These are phyloP conservation scores for Eretmocerus hayati DNA, from an alignment of 2,888 invertebrate genomes.

Conservation along the genomic window DNA sequence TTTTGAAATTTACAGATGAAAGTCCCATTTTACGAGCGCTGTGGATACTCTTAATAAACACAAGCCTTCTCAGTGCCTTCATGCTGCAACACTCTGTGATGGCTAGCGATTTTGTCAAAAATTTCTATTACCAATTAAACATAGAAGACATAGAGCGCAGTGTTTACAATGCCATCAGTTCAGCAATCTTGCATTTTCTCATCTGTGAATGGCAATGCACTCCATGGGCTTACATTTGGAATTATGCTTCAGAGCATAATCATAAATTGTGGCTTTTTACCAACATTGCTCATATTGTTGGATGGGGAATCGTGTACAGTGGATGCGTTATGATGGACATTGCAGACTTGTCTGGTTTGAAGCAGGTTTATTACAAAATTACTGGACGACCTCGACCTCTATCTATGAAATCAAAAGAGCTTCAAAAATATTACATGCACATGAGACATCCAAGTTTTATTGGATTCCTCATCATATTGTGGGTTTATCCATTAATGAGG, in stretches of 20 bases:
- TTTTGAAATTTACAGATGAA: slow-evolving; percentile 16
- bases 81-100: slow-evolving; percentile 56
- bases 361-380: slow-evolving; percentile 56
- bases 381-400: slow-evolving; percentile 50
- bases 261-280: slow-evolving; percentile 49
- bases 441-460: slow-evolving; percentile 60
- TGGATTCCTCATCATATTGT: slow-evolving; percentile 53
- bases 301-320: slow-evolving; percentile 56
- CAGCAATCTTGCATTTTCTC: slow-evolving; percentile 48
- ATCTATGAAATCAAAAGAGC: slow-evolving; percentile 50
- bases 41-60: slow-evolving; percentile 46
- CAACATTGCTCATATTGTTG: slow-evolving; percentile 47
- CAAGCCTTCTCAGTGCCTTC: slow-evolving; percentile 49
- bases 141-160: slow-evolving; percentile 42
- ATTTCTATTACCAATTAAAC: slow-evolving; percentile 43
- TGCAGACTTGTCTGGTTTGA: slow-evolving; percentile 55
- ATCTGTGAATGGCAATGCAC: slow-evolving; percentile 51
- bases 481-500: slow-evolving; percentile 57
- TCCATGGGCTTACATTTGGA: slow-evolving; percentile 51
- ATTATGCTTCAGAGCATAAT: slow-evolving; percentile 48
- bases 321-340: slow-evolving; percentile 59
- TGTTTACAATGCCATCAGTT: slow-evolving; percentile 35
- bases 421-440: slow-evolving; percentile 51
- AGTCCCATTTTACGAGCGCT: slow-evolving; percentile 38
- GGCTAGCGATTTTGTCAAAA: slow-evolving; percentile 49